Base-by-base conservation (phyloP, 2,113 vertebrate genomes). In the Ariopsis seemanni region DNA sequence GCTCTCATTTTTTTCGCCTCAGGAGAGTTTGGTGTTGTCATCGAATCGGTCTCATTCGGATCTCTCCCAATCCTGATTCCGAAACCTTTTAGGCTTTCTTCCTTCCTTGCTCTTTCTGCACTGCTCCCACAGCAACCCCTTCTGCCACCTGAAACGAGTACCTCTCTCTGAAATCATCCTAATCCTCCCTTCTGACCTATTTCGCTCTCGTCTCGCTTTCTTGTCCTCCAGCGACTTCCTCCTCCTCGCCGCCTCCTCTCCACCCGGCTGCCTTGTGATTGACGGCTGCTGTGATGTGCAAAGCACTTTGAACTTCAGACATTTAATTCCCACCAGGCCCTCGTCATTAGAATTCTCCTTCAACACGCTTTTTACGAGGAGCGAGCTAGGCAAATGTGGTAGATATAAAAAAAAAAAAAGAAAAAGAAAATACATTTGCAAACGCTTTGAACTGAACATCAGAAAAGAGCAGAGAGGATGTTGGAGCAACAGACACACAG, bases 331-430 rank as follows among this genome's bases (percentile, higher is more conserved):
- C 97, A 96, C 94, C 96, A 93, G 97, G 96, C 96, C 88, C 74
- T 91, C 93, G 95, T 97, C 97, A 95, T 98, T 97, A 96, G 94
- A 94, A 97, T 97, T 97, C 97, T 94, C 96, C 97, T 96, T 96
- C 96, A 95, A 94, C 96, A 90, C 95, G 95, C 96, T 27, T 79
- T 82, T 98, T 96, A 96, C 96, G 96, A 96, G 96, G 20, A 94
- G 92, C 95, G 94, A 94, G 93, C 96, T 94, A 92, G 92, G 96
- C 94, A 94, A 96, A 96, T 90, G 95, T 50, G 93, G 95, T 91
- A 96, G 96, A 97, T 97, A 95, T 30, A 97, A 98, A 97, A 94
- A 94, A 48, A 30, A 22, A n/a, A 15, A 18, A 5, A 25, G 2
- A 20, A 18, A 11, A 50, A 25, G 1, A 53, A 75, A 58, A 62